These are phyloP conservation scores for Ceratotherium simum DNA, from an alignment of 2,113 vertebrate genomes.

Conservation along the genomic window DNA sequence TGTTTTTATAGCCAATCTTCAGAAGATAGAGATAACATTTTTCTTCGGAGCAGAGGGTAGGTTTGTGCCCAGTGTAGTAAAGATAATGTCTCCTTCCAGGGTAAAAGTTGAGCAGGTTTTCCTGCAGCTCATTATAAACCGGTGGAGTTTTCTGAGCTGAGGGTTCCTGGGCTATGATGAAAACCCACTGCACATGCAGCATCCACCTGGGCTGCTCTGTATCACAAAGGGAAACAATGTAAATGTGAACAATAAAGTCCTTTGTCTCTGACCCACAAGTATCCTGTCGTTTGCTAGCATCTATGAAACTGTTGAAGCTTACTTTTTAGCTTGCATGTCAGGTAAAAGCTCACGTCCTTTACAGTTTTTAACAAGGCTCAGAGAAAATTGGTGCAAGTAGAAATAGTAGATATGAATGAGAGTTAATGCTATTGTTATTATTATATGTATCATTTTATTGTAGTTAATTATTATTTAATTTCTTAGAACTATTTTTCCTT, in stretches of 20 bases:
- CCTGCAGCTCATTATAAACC: background rate
- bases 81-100: background rate
- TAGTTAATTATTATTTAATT: background rate
- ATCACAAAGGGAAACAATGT: background rate
- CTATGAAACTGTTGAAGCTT: background rate
- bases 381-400: background rate
- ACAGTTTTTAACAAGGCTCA: background rate
- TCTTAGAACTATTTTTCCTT: background rate
- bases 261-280: background rate
- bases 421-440: background rate
- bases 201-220: fast-evolving
- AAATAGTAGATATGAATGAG: background rate
- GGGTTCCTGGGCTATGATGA: background rate
- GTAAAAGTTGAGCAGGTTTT: background rate
- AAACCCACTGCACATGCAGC: background rate
- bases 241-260: background rate
- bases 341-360: background rate
- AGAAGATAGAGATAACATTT: background rate
- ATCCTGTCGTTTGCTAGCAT: background rate
- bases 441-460: background rate
- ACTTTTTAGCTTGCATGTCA: background rate
- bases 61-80: background rate
- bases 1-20: background rate
- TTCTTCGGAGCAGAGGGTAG: background rate
- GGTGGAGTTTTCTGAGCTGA: background rate